Evolutionary conservation across 2,113 vertebrate species (phyloP).

Genomic region (Clarias batrachus): DNA sequence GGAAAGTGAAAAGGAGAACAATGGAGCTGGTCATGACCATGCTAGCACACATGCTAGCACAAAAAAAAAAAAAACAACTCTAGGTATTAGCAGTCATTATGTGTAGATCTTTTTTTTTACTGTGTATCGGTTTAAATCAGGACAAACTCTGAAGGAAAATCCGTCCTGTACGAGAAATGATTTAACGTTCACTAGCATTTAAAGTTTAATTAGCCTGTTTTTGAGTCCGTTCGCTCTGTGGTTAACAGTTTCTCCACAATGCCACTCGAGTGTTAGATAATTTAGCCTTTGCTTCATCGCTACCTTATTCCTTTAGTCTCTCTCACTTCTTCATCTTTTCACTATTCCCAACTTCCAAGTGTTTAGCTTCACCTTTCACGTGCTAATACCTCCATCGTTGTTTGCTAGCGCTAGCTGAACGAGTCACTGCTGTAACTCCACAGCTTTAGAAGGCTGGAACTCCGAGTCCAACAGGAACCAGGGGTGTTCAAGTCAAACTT

Average conservation of each 20-base stretch:
- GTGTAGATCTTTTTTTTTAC: background rate
- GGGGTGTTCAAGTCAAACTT: too few species aligned
- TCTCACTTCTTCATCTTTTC: too few species aligned
- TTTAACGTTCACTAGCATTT: background rate
- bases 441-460: background rate
- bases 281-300: background rate
- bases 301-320: background rate
- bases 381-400: background rate
- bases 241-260: background rate
- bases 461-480: background rate
- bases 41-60: background rate
- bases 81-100: too few species aligned
- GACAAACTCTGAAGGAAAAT: background rate
- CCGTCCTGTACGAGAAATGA: background rate
- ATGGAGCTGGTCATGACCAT: background rate
- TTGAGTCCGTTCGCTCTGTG: background rate
- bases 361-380: background rate
- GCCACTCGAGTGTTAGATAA: background rate
- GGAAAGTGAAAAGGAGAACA: background rate
- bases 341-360: background rate
- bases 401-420: background rate
- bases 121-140: background rate
- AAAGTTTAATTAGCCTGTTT: background rate
- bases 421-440: background rate
- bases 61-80: background rate